Evolutionary conservation across 23 tunicate species (phyloP).

Genomic region (Corella eumyota): DNA sequence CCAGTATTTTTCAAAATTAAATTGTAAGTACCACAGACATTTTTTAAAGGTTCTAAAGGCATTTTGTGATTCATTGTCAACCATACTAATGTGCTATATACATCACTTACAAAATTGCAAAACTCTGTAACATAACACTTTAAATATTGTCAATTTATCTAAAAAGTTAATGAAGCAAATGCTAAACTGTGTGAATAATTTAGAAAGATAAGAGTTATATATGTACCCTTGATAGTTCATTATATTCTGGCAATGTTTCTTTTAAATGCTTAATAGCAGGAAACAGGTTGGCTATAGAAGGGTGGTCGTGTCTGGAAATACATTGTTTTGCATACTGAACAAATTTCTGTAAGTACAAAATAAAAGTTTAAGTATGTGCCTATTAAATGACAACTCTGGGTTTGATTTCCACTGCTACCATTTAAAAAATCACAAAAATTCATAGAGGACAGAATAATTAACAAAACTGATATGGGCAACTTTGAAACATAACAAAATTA

Average conservation of each 20-base stretch:
- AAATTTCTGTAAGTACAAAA: slow-evolving; percentile 38
- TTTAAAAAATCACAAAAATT: not conserved
- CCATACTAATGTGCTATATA: no score
- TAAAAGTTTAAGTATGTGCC: not conserved
- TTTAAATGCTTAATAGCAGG: slow-evolving; percentile 79
- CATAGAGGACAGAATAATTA: not conserved
- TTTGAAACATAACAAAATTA: not conserved
- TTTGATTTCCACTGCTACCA: no score
- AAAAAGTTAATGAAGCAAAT: not conserved
- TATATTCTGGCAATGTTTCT: slow-evolving; percentile 16
- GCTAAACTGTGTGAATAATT: not conserved
- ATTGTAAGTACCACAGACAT: no score
- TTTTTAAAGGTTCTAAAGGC: no score
- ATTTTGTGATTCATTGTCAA: no score
- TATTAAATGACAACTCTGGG: no score
- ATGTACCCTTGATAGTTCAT: slow-evolving; percentile 36
- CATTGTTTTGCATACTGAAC: slow-evolving; percentile 72
- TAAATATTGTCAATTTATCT: not conserved
- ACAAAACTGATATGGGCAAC: not conserved
- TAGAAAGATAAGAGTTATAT: no score
- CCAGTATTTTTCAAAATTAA: no score
- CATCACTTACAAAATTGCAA: no score
- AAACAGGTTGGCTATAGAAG: slow-evolving; percentile 67
- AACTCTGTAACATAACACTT: no score
- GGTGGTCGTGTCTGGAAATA: slow-evolving; percentile 65